Conservation (phyloP, 1,140 invertebrate species). For the Eriosoma lanigerum region DNA sequence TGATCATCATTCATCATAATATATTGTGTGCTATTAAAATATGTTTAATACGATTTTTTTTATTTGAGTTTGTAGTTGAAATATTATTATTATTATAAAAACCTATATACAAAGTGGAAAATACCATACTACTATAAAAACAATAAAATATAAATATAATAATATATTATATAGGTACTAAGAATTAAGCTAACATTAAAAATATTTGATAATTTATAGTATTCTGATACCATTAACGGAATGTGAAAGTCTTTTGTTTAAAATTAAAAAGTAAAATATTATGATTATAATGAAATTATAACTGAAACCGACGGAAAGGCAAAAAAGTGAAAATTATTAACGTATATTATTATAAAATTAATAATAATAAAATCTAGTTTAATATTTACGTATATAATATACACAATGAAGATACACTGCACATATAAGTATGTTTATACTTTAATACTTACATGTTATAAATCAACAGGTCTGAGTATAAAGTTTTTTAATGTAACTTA, state of each 20-base stretch:
- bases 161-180: background rate
- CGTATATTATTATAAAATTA: conserved; percentile 11
- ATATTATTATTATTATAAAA: background rate
- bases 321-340: conserved; percentile 36
- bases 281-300: conserved; percentile 26
- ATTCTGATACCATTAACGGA: conserved; percentile 12
- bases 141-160: too few species aligned
- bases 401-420: background rate
- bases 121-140: too few species aligned
- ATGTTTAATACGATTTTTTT: too few species aligned
- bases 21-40: too few species aligned
- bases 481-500: background rate
- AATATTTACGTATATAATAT: background rate
- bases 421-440: background rate
- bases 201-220: conserved; percentile 3
- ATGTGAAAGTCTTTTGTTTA: conserved; percentile 47
- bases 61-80: background rate
- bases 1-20: too few species aligned
- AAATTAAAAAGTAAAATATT: conserved; percentile 33
- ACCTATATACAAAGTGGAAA: too few species aligned
- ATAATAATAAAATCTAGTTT: conserved; percentile 11
- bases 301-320: conserved; percentile 19
- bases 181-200: background rate
- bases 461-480: background rate
- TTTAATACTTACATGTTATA: background rate